A percentile compares a stretch with the other conserved stretches of the same genome.
These are phyloP conservation scores for Proteles cristata DNA, from an alignment of 2,113 vertebrate genomes.

Conservation along the genomic window DNA sequence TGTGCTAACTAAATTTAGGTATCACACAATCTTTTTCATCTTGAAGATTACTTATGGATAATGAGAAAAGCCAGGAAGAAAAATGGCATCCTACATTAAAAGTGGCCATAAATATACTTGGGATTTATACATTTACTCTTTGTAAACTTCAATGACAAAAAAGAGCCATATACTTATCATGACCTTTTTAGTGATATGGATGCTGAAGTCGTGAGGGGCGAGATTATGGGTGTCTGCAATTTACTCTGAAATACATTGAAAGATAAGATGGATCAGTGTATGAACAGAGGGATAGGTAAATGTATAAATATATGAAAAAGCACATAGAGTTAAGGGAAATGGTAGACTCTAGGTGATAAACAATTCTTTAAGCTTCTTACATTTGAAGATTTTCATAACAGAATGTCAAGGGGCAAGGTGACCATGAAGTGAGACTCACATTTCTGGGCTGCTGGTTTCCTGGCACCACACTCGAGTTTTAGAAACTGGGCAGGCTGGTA, in stretches of 20 bases:
- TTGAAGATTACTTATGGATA: background rate
- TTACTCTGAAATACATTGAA: conserved; percentile 40
- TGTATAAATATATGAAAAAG: background rate
- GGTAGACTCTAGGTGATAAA: background rate
- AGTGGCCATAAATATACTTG: background rate
- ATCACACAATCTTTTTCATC: background rate
- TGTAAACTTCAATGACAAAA: background rate
- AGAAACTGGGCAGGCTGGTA: conserved; percentile 12
- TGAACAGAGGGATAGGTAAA: background rate
- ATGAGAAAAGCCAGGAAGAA: background rate
- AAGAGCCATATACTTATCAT: background rate
- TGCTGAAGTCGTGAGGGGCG: background rate
- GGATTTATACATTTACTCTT: background rate
- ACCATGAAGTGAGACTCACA: background rate
- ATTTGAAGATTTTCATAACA: background rate
- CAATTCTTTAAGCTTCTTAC: background rate
- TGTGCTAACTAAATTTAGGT: background rate
- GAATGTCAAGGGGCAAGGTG: background rate
- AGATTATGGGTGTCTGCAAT: background rate
- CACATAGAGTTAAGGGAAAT: background rate
- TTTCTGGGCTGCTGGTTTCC: conserved; percentile 22
- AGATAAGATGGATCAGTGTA: background rate
- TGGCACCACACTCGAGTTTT: background rate
- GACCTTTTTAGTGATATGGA: background rate
- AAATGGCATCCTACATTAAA: conserved; percentile 17